Evolutionary conservation across 1,140 invertebrate genomes (phyloP).

Genomic region (Ladona fulva): DNA sequence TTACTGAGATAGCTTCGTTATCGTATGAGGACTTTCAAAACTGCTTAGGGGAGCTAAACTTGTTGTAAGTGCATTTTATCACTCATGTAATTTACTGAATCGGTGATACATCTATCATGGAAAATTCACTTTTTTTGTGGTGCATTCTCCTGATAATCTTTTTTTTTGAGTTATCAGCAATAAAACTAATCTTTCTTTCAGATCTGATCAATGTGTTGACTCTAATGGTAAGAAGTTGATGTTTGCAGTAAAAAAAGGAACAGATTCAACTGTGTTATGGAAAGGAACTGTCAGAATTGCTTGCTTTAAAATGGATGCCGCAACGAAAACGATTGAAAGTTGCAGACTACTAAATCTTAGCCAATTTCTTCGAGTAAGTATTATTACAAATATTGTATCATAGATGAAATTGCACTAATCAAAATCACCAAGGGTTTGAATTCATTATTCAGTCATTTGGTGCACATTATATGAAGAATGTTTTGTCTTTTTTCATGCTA

Average conservation of each 20-base stretch:
- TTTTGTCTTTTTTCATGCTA: too few species aligned
- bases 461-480: too few species aligned
- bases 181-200: constrained; percentile 29
- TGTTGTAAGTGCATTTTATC: constrained; percentile 34
- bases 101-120: background rate
- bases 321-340: constrained; percentile 41
- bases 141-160: background rate
- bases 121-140: background rate
- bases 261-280: constrained; percentile 55
- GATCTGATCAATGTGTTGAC: constrained; percentile 48
- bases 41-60: constrained; percentile 40
- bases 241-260: constrained; percentile 53
- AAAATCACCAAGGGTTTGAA: too few species aligned
- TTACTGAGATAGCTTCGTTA: constrained; percentile 37
- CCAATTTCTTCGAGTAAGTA: constrained; percentile 44
- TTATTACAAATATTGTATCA: background rate
- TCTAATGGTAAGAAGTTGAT: constrained; percentile 50
- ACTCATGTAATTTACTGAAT: background rate
- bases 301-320: constrained; percentile 50
- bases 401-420: too few species aligned
- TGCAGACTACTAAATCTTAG: constrained; percentile 47
- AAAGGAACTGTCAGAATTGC: constrained; percentile 56
- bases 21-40: constrained; percentile 43
- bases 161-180: constrained; percentile 15
- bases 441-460: too few species aligned